Evolutionary conservation across 2,113 vertebrate genomes (phyloP).

Genomic region (Gadus chalcogrammus): DNA sequence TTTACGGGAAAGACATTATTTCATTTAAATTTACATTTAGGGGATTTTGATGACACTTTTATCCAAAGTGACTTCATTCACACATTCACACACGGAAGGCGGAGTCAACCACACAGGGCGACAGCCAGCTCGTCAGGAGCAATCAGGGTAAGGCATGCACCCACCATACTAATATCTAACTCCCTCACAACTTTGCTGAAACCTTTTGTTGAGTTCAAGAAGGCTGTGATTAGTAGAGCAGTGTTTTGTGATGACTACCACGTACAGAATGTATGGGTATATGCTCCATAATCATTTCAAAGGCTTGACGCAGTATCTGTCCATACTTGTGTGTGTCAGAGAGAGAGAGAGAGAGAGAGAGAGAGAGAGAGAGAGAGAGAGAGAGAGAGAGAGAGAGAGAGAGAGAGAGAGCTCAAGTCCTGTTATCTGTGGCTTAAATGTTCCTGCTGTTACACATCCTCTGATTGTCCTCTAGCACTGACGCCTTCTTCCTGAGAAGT

Average conservation of each 20-base stretch:
- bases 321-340: neutral
- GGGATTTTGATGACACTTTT: too few species aligned
- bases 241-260: neutral
- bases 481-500: slow-evolving; percentile 54
- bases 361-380: neutral
- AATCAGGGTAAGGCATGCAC: neutral
- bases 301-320: slow-evolving; percentile 3
- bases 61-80: too few species aligned
- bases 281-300: too few species aligned
- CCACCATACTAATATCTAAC: neutral
- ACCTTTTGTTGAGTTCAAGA: too few species aligned
- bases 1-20: too few species aligned
- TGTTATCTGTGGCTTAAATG: slow-evolving; percentile 34
- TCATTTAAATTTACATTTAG: too few species aligned
- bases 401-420: neutral
- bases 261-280: neutral
- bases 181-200: neutral
- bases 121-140: too few species aligned
- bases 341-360: neutral
- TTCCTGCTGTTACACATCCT: slow-evolving; percentile 61
- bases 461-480: slow-evolving; percentile 55
- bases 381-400: neutral
- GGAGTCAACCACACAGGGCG: too few species aligned
- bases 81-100: too few species aligned
- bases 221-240: neutral